A percentile compares a stretch with the other conserved stretches of the same genome.
phyloP scores from a whole-genome alignment of 1,140 invertebrate genomes.

The Drosophila bifasciata region DNA sequence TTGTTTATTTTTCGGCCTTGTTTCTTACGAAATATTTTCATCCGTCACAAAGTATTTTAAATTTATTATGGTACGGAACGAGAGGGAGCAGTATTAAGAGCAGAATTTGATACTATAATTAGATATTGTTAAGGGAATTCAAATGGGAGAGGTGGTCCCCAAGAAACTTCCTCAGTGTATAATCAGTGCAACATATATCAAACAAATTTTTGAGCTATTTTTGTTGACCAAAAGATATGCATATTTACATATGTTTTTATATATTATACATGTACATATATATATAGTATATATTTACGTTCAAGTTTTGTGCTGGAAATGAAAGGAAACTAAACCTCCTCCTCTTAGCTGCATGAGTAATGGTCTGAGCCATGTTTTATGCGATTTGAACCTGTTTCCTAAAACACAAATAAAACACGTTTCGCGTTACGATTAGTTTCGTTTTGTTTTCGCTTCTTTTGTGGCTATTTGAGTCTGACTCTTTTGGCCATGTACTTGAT shows the following conservation, averaged over 20 bases:
- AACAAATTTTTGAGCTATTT: too few relatives aligned
- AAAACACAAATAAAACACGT: slow-evolving; percentile 44
- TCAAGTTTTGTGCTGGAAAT: slow-evolving; percentile 5
- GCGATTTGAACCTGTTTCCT: slow-evolving; percentile 60
- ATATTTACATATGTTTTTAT: slow-evolving; percentile 22
- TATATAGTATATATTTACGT: neutral
- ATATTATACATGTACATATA: slow-evolving; percentile 18
- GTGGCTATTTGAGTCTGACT: slow-evolving; percentile 12
- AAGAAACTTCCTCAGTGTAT: too few relatives aligned
- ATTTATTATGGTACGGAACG: too few relatives aligned
- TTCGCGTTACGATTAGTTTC: slow-evolving; percentile 32
- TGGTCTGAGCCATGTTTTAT: slow-evolving; percentile 19
- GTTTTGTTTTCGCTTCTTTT: slow-evolving; percentile 23
- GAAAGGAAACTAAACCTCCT: neutral
- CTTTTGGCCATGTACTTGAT: slow-evolving; percentile 25
- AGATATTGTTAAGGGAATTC: too few relatives aligned
- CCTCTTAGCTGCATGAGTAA: slow-evolving; percentile 15
- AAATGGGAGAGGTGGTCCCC: too few relatives aligned
- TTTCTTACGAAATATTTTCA: too few relatives aligned
- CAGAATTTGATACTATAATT: too few relatives aligned
- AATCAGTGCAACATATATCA: too few relatives aligned
- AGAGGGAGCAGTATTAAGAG: too few relatives aligned
- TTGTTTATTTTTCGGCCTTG: too few relatives aligned
- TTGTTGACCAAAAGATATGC: slow-evolving; percentile 25
- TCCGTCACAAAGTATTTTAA: too few relatives aligned